Percentiles rank a stretch among this genome's conserved stretches.
Evolutionary conservation across 2,888 invertebrate species (phyloP).

Genomic region (Unio delphinus): DNA sequence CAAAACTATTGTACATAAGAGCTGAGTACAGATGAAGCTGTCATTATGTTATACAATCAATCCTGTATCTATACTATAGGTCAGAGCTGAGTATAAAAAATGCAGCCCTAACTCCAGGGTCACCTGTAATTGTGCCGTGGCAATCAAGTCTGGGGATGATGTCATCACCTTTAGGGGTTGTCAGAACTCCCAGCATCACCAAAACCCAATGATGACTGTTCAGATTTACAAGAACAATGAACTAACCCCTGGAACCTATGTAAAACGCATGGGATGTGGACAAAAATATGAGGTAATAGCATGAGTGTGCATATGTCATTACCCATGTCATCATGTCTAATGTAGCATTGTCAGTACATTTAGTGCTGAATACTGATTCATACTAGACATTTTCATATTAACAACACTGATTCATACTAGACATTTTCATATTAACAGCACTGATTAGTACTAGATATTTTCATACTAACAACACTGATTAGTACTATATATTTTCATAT

Average conservation of each 20-base stretch:
- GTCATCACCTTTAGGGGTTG: conserved; percentile 54
- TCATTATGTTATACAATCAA: background rate
- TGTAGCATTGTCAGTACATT: no score
- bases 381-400: no score
- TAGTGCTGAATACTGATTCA: no score
- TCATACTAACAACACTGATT: no score
- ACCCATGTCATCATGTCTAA: no score
- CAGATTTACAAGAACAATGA: conserved; percentile 55
- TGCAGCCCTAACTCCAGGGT: conserved; percentile 37
- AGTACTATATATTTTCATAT: no score
- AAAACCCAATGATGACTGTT: conserved; percentile 26
- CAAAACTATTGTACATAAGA: conserved; percentile 30
- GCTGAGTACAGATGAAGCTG: conserved; percentile 18
- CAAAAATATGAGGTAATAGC: conserved; percentile 52
- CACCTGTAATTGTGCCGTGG: conserved; percentile 52
- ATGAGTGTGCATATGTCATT: background rate
- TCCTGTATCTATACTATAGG: conserved; percentile 23
- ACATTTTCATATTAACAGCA: no score
- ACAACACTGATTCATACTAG: no score
- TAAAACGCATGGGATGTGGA: conserved; percentile 51
- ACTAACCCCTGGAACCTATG: conserved; percentile 48
- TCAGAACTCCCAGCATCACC: conserved; percentile 9
- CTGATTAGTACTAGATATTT: no score
- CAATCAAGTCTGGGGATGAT: conserved; percentile 58
- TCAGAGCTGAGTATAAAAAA: conserved; percentile 34